Conservation (phyloP, 2,113 vertebrate species). For the Xerus inauris region DNA sequence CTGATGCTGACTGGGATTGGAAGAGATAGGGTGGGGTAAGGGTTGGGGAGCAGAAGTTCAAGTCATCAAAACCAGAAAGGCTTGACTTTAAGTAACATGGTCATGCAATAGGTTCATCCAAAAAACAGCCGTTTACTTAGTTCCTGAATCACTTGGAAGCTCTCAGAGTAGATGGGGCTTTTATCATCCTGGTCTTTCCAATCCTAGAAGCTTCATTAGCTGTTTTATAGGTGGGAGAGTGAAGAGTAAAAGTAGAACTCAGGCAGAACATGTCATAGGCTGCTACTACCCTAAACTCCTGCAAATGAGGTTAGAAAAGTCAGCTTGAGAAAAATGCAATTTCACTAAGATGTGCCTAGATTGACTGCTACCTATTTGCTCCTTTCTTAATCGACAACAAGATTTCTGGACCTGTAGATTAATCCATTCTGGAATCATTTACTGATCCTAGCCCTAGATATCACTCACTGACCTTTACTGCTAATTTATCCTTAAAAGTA, state of each 20-base stretch:
- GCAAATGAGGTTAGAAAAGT: background rate
- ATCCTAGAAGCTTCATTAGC: background rate
- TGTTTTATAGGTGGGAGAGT: background rate
- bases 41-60: background rate
- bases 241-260: background rate
- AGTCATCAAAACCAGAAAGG: background rate
- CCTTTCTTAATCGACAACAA: background rate
- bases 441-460: background rate
- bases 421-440: slow-evolving; percentile 7
- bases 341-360: background rate
- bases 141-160: background rate
- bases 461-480: background rate
- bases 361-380: background rate
- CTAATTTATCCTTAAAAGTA: background rate
- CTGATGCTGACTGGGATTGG: background rate
- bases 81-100: background rate
- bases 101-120: background rate
- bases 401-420: background rate
- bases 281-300: background rate
- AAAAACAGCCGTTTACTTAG: background rate
- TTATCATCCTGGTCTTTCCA: background rate
- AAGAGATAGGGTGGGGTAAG: background rate
- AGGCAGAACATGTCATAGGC: background rate
- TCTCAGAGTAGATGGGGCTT: background rate
- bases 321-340: slow-evolving; percentile 23